Conservation (phyloP, 2,888 invertebrate species). For the Anticlea derivata region DNA sequence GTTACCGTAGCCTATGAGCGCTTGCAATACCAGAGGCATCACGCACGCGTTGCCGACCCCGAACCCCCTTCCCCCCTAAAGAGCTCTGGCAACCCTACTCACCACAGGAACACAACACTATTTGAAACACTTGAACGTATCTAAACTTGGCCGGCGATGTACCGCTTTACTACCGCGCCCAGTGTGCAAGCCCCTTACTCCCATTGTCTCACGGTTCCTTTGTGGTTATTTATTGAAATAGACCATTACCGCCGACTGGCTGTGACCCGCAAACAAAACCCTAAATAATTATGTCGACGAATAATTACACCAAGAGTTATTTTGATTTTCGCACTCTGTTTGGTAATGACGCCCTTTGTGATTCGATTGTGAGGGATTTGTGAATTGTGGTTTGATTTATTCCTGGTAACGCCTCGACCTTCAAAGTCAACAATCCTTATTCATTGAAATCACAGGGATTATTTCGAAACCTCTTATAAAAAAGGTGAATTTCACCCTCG, state of each 20-base stretch:
- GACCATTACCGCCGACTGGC: slow-evolving; percentile 43
- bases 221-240: slow-evolving; percentile 65
- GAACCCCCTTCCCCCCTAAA: too few species aligned
- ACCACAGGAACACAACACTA: too few species aligned
- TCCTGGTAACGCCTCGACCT: slow-evolving; percentile 5
- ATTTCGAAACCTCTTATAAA: not conserved
- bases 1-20: too few species aligned
- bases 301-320: slow-evolving; percentile 36
- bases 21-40: too few species aligned
- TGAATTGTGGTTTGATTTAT: slow-evolving; percentile 22
- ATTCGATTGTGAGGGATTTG: slow-evolving; percentile 20
- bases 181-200: slow-evolving; percentile 46
- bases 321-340: slow-evolving; percentile 36
- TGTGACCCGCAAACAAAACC: slow-evolving; percentile 38
- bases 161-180: too few species aligned
- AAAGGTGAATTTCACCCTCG: too few species aligned
- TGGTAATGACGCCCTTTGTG: slow-evolving; percentile 34
- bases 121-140: too few species aligned
- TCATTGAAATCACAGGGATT: slow-evolving; percentile 3
- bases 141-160: too few species aligned
- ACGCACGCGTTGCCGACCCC: too few species aligned
- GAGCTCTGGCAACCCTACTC: too few species aligned
- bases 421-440: slow-evolving; percentile 1
- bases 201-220: slow-evolving; percentile 59
- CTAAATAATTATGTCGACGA: slow-evolving; percentile 38